phyloP scores from a whole-genome alignment of 2,888 invertebrate genomes.

The Diaphora mendica region DNA sequence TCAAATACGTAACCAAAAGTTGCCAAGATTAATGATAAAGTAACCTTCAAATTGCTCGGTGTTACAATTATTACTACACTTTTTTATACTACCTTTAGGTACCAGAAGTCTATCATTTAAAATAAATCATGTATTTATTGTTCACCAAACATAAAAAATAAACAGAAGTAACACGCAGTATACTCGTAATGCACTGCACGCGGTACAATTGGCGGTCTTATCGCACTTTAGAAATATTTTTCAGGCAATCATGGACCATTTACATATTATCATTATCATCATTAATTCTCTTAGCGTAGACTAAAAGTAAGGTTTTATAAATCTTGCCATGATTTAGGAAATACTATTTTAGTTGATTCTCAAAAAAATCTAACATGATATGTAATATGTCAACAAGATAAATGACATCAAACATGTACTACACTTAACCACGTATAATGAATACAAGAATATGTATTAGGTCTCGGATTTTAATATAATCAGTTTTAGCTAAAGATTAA shows the following conservation, averaged over 20 bases:
- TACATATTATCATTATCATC: not conserved
- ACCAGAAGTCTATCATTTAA: no score
- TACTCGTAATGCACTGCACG: no score
- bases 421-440: not conserved
- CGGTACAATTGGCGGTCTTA: no score
- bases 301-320: not conserved
- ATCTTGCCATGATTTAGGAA: not conserved
- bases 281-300: not conserved
- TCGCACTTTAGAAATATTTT: no score
- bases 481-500: not conserved
- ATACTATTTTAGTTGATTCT: not conserved
- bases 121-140: no score
- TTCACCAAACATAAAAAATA: no score
- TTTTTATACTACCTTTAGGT: not conserved
- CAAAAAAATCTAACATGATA: not conserved
- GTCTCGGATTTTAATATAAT: not conserved
- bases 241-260: no score
- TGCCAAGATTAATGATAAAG: not conserved
- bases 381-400: not conserved
- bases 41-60: not conserved
- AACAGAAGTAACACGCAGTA: no score
- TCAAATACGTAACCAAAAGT: not conserved
- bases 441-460: not conserved
- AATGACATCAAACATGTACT: not conserved
- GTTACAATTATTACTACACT: not conserved